phyloP scores from a whole-genome alignment of 2,888 invertebrate species.

The Mimas tiliae region DNA sequence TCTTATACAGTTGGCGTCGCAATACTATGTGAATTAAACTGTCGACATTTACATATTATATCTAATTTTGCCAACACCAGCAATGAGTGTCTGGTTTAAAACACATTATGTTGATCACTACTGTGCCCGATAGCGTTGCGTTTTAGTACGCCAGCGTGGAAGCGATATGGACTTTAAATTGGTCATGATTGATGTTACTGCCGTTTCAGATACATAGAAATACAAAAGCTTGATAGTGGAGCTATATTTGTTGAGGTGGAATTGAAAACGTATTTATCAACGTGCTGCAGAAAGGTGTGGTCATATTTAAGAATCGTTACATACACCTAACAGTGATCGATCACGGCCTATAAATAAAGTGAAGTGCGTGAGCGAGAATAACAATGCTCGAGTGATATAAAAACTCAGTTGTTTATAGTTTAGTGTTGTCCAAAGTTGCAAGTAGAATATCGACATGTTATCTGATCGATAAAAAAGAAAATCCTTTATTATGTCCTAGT shows the following conservation, averaged over 20 bases:
- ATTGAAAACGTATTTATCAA: no score
- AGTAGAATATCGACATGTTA: no score
- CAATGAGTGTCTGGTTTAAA: not conserved
- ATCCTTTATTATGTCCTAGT: no score
- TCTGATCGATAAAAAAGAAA: no score
- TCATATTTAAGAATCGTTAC: no score
- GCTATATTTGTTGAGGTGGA: not conserved
- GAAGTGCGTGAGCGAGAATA: no score
- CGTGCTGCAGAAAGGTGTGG: no score
- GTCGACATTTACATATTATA: not conserved
- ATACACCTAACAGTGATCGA: no score
- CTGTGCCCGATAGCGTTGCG: not conserved
- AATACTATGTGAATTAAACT: not conserved
- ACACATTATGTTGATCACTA: constrained; percentile 6
- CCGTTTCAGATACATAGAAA: not conserved
- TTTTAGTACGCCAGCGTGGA: constrained; percentile 26
- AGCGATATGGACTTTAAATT: constrained; percentile 10
- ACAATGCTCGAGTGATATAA: no score
- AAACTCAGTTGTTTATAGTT: no score
- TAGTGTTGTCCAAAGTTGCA: no score
- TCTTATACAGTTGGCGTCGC: not conserved
- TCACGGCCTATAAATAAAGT: no score
- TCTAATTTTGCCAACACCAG: not conserved
- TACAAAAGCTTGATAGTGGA: not conserved
- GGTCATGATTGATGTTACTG: not conserved